Evolutionary conservation across 2,113 vertebrate genomes (phyloP), one percentile per base, ranked within the genome.

Genomic region (Hippocampus zosterae): DNA sequence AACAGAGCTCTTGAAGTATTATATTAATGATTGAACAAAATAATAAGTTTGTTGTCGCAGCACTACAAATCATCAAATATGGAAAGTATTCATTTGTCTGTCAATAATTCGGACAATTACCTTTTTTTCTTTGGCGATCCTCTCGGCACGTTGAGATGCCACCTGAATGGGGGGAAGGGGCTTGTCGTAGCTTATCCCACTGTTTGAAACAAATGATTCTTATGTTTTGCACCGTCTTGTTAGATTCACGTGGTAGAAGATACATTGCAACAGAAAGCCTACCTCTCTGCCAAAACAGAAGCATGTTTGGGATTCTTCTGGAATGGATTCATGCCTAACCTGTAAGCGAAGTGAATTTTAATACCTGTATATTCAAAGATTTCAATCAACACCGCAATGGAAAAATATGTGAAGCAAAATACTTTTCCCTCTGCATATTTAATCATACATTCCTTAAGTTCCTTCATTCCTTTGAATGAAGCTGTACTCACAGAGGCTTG

Each of bases 231-330:
- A 21, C 0, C 27, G 66, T 53, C 7, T 23, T 48, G 18, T 0
- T 25, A 1, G 13, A 63, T 18, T 18, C 46, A 18, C 16, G 5
- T 23, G 67, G 37, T 2, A 37, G 6, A 78, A 18, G 12, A 40
- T 37, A 2, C 15, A 56, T 0, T 11, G 5, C 18, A 75, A 25
- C 44, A 42, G 16, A 18, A 62, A 66, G 85, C 79, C 21, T 56
- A 97, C 95, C 95, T 96, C 90, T 96, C 95, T 76, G 95, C 88
- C 65, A 96, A 89, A 67, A 97, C 95, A 0, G 95, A 95, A 0
- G 95, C 95, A 59, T 96, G 95, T 78, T 96, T 96, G 57, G 95
- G 95, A 82, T 97, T 96, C 91, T 97, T 96, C 92, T 97, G 95
- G 88, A 97, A 96, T 16, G 95, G 94, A 88, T 97, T 96, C 95